phyloP scores from a whole-genome alignment of 2,113 vertebrate species.

The Oxygymnocypris stewartii region DNA sequence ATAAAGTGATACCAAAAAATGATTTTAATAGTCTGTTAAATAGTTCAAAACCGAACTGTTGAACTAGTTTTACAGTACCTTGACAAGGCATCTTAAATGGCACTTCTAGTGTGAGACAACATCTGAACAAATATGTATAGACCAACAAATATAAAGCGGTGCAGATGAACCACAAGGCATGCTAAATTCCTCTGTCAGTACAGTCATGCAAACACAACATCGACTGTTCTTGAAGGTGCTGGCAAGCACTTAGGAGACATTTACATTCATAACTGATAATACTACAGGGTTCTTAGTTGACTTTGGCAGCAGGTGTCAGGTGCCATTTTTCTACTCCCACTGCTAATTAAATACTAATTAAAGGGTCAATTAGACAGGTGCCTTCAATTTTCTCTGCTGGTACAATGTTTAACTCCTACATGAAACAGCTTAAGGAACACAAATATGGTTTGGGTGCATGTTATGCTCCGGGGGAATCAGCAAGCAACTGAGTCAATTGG shows the following conservation, averaged over 20 bases:
- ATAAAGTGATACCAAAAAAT: too few relatives aligned
- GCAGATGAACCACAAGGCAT: background rate
- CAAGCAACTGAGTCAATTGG: background rate
- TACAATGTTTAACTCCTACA: background rate
- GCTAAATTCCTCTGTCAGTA: background rate
- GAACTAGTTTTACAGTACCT: background rate
- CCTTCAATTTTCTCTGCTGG: background rate
- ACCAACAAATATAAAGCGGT: background rate
- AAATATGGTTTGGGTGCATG: background rate
- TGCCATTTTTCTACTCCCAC: background rate
- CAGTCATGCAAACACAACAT: background rate
- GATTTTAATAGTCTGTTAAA: too few relatives aligned
- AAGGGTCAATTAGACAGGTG: conserved; percentile 7
- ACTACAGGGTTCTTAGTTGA: background rate
- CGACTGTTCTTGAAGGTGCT: background rate
- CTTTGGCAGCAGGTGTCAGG: background rate
- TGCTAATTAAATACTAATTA: conserved; percentile 15
- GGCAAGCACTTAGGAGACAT: background rate
- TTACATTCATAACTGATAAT: background rate
- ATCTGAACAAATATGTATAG: background rate
- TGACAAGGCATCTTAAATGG: background rate
- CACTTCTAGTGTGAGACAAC: background rate
- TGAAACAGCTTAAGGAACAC: background rate
- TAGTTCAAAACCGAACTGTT: too few relatives aligned
- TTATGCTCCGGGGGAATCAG: background rate